Evolutionary conservation across 2,888 invertebrate species (phyloP).

Genomic region (Macropis europaea): DNA sequence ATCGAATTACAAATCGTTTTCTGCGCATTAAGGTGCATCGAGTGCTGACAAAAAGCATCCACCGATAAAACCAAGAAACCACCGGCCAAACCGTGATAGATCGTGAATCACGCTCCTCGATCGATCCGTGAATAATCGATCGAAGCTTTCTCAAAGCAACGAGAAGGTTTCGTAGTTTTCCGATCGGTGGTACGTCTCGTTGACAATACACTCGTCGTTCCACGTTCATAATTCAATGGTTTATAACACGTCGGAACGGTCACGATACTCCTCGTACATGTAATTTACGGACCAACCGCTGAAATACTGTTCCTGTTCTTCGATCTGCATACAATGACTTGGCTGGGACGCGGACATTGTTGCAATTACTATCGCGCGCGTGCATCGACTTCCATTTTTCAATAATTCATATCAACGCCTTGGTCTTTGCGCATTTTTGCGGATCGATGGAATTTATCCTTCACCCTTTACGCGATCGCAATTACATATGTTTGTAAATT

Average conservation of each 20-base stretch:
- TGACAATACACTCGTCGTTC: constrained; percentile 19
- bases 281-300: constrained; percentile 33
- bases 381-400: constrained; percentile 36
- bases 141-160: constrained; percentile 27
- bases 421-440: background rate
- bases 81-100: constrained; percentile 1
- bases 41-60: background rate
- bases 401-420: constrained; percentile 36
- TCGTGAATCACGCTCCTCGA: constrained; percentile 37
- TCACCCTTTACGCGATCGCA: background rate
- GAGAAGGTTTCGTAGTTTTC: background rate
- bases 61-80: constrained; percentile 19
- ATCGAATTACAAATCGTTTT: too few species aligned
- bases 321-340: constrained; percentile 53
- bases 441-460: constrained; percentile 33
- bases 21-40: background rate
- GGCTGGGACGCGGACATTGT: constrained; percentile 38
- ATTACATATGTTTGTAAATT: background rate
- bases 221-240: background rate
- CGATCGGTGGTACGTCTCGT: background rate
- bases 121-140: constrained; percentile 40
- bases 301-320: constrained; percentile 45
- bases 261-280: constrained; percentile 49
- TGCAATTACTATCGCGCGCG: constrained; percentile 44
- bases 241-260: constrained; percentile 24